phyloP scores from a whole-genome alignment of 2,888 invertebrate species.

The Agrochola circellaris region DNA sequence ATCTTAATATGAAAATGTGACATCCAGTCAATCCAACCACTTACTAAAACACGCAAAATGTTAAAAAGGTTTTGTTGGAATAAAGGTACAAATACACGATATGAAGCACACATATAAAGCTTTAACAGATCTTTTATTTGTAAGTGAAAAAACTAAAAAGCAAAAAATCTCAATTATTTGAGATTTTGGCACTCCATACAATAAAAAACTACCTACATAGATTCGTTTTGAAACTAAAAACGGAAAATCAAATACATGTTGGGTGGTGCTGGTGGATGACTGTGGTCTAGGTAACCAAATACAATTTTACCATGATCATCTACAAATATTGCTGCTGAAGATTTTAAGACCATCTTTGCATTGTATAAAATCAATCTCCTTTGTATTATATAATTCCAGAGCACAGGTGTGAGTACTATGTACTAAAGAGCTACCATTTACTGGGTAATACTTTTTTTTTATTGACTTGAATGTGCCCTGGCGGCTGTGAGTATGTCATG shows the following conservation, averaged over 20 bases:
- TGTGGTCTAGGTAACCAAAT: not conserved
- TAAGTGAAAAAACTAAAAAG: not conserved
- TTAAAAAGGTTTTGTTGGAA: not conserved
- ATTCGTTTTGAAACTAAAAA: not conserved
- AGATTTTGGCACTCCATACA: no score
- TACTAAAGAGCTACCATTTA: no score
- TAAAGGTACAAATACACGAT: not conserved
- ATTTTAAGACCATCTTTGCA: no score
- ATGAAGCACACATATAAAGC: not conserved
- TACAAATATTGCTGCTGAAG: no score
- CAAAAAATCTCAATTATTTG: not conserved
- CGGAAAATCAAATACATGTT: no score
- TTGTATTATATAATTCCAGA: no score
- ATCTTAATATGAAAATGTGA: not conserved
- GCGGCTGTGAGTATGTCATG: no score
- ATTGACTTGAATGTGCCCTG: no score
- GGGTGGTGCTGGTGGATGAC: not conserved
- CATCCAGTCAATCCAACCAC: not conserved
- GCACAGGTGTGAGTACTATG: no score
- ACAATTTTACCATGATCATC: not conserved
- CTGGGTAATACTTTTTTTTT: no score
- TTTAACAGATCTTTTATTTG: not conserved
- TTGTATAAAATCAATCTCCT: no score
- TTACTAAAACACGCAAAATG: not conserved
- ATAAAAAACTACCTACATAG: no score